Evolutionary conservation across 2,888 invertebrate species (phyloP).

Genomic region (Orthonychiurus folsomi): DNA sequence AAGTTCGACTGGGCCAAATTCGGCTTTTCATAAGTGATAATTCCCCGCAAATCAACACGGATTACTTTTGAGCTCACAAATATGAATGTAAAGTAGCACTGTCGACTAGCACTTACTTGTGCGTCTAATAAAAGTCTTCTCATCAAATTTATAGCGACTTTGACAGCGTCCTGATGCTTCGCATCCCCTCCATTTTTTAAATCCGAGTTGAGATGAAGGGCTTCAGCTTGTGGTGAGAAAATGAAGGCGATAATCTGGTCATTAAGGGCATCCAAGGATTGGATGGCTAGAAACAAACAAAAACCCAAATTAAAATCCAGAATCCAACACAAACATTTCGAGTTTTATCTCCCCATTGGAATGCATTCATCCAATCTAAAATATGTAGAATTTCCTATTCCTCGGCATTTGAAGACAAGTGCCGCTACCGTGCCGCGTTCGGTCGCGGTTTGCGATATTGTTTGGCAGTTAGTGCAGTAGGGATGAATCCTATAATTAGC

Average conservation of each 20-base stretch:
- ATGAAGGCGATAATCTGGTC: slow-evolving; percentile 47
- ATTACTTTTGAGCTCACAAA: too few species aligned
- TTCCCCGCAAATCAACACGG: too few species aligned
- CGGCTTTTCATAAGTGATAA: too few species aligned
- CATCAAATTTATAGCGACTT: slow-evolving; percentile 52
- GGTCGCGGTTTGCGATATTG: too few species aligned
- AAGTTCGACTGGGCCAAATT: too few species aligned
- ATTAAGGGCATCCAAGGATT: slow-evolving; percentile 47
- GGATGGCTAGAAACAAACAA: slow-evolving; percentile 44
- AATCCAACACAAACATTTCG: too few species aligned
- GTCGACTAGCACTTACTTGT: slow-evolving; percentile 57
- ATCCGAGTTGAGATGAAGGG: slow-evolving; percentile 19
- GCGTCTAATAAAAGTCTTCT: slow-evolving; percentile 76
- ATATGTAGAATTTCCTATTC: too few species aligned
- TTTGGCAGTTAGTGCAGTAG: too few species aligned
- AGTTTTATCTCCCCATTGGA: neutral
- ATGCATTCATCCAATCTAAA: too few species aligned
- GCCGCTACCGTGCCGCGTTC: too few species aligned
- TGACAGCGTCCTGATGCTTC: slow-evolving; percentile 33
- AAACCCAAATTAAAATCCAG: slow-evolving; percentile 10
- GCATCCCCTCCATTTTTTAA: slow-evolving; percentile 26
- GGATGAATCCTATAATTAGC: too few species aligned
- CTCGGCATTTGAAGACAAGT: too few species aligned
- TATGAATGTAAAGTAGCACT: neutral
- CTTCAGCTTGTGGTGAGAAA: slow-evolving; percentile 42